Evolutionary conservation across 2,797 vertebrate species (phyloP).

Genomic region (Novumbra hubbsi): DNA sequence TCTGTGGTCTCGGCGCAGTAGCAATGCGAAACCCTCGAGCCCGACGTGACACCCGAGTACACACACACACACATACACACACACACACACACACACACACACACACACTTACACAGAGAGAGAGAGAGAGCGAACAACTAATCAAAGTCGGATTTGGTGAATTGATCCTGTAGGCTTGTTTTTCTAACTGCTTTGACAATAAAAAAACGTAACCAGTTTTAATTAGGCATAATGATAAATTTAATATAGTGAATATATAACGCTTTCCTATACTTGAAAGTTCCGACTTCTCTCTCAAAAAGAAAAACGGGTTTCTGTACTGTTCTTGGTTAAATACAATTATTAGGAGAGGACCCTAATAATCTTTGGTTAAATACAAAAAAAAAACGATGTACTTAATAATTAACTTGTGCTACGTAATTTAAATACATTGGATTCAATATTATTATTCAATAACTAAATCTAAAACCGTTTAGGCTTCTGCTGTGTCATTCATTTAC

Average conservation of each 20-base stretch:
- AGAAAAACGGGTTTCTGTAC: no score
- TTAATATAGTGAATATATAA: not conserved
- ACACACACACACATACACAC: not conserved
- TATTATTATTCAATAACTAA: not conserved
- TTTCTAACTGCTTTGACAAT: not conserved
- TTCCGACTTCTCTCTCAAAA: no score
- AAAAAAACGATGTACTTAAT: no score
- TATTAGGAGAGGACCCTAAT: no score
- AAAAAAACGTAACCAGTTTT: not conserved
- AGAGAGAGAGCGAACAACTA: constrained; percentile 45
- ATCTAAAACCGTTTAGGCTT: not conserved
- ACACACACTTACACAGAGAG: not conserved
- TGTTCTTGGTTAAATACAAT: no score
- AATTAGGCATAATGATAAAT: not conserved
- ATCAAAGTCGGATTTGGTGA: constrained; percentile 74
- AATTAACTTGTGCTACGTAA: not conserved
- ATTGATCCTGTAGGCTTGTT: constrained; percentile 39
- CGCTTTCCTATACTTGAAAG: no score
- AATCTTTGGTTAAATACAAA: no score
- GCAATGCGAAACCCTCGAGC: constrained; percentile 53
- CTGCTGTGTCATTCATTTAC: not conserved
- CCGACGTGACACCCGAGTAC: constrained; percentile 59
- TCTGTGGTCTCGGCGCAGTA: constrained; percentile 65
- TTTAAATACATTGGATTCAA: not conserved
- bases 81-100: not conserved